These are phyloP conservation scores for Camelus dromedarius DNA, from an alignment of 2,113 vertebrate species.

Conservation along the genomic window DNA sequence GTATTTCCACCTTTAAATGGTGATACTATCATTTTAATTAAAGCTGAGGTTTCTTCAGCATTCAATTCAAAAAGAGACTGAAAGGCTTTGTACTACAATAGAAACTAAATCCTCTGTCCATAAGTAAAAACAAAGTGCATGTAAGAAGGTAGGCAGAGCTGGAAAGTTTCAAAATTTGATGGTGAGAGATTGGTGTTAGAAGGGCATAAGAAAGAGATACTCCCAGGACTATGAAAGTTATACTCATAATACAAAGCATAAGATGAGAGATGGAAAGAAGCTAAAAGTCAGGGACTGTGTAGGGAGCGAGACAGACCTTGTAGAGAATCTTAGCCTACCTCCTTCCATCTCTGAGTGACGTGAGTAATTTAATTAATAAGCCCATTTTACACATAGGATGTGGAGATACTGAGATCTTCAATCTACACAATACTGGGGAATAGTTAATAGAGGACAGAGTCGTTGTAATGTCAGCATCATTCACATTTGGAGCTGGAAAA, in stretches of 20 bases:
- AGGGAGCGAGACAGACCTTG: not conserved
- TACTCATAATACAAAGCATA: not conserved
- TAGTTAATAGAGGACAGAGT: not conserved
- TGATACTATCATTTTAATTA: slow-evolving; percentile 90
- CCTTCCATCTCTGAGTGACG: not conserved
- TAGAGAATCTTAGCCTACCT: not conserved
- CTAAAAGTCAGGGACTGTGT: not conserved
- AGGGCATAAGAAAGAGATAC: not conserved
- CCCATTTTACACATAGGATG: not conserved
- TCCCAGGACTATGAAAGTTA: not conserved
- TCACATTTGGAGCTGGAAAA: not conserved
- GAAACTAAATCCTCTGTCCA: slow-evolving; percentile 80
- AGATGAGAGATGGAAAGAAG: not conserved
- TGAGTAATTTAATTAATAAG: slow-evolving; percentile 8
- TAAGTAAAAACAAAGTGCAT: slow-evolving; percentile 71
- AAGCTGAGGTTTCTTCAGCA: slow-evolving; percentile 79
- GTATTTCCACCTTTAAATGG: slow-evolving; percentile 86
- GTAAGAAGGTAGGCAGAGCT: slow-evolving; percentile 16
- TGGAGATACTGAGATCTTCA: not conserved
- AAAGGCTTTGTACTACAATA: slow-evolving; percentile 66
- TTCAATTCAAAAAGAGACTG: slow-evolving; percentile 80
- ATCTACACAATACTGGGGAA: not conserved
- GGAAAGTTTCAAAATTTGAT: slow-evolving; percentile 8
- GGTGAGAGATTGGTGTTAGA: not conserved
- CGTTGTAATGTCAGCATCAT: not conserved